Base-by-base conservation (phyloP, 2,113 vertebrate genomes). In the Ploceus nigricollis region DNA sequence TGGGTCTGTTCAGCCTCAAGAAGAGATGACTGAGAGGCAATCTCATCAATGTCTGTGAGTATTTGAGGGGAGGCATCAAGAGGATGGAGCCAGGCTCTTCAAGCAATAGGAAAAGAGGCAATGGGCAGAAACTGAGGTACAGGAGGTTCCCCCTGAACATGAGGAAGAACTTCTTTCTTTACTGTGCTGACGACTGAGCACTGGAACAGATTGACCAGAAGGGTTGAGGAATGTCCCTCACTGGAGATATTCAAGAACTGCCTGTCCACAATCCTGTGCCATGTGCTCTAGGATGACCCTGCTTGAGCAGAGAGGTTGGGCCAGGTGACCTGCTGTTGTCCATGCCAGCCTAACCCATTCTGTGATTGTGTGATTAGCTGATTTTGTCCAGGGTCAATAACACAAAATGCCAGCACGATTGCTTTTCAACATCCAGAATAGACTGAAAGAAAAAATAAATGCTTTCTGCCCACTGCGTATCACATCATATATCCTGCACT, bases 1-100 rank as follows among this genome's bases (percentile, higher is more conserved):
- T 37, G 54, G 2, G 4, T 4, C 8, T 53, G 33, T 19, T 78
- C 18, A 53, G 6, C 39, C 54, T 53, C 0, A 0, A 51, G 53
- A 53, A 39, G 54, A 30, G 28, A 53, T 5, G 15, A 6, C 10
- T 60, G 72, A 22, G 53, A 69, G 1, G 17, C 10, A 7, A 51
- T 6, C 9, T 37, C 35, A 21, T 44, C 25, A 15, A 9, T 31
- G 16, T 5, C 18, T 8, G 0, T 19, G 2, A 39, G 33, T 39
- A 9, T 3, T 19, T 4, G 3, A 53, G 8, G 28, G 15, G 15
- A 33, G 22, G 10, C 20, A 5, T 20, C 64, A 20, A n/a, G 64
- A 28, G 21, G 11, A 51, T 27, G 24, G 40, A 42, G 40, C 27
- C 21, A 68, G 24, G 10, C n/a, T 61, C n/a, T 54, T 16, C 40